Base-by-base conservation (phyloP, 2,888 invertebrate genomes). In the Nyleta sp. region DNA sequence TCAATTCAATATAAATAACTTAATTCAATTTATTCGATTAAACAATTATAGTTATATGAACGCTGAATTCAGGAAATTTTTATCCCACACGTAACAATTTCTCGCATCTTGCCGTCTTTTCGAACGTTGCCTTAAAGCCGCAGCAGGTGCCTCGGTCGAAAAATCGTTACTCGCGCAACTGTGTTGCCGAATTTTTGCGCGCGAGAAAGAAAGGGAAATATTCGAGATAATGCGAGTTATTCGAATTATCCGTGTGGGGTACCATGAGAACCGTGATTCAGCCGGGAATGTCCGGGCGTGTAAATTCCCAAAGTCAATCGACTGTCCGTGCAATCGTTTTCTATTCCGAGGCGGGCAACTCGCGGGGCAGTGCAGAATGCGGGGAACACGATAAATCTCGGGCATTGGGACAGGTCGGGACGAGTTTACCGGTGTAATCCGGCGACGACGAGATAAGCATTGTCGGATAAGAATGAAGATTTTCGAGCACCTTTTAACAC, bases 231-330 rank as follows among this genome's bases (percentile, higher is more conserved):
- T 46, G 62, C 6, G 53, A 71, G 71, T 53, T 62, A 62, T 53
- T 62, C 55, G 46, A 73, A 48, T 48, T 64, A 73, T 65, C 50
- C 22, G 71, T n/a, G n/a, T n/a, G n/a, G n/a, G 81, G 73, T 84
- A 78, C 84, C 82, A 84, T 85, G 83, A 86, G 87, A 87, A 85
- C 82, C 83, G 80, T 78, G 83, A 76, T 76, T 65, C 55, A 48
- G 52, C 65, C 18, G 5, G 7, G 22, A 72, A 46, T 13, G 15
- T 28, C 15, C 71, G 70, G 38, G 50, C 67, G 84, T 87, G 84
- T 84, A 86, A 87, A 87, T 87, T 87, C 87, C 81, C 82, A 83
- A 75, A 86, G 86, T 87, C 87, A 87, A 81, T 84, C 83, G 76
- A 50, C 48, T 40, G 57, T 55, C 57, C 20, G 31, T 22, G 22